These are phyloP conservation scores for Galleria mellonella DNA, from an alignment of 1,140 invertebrate species.

Conservation along the genomic window DNA sequence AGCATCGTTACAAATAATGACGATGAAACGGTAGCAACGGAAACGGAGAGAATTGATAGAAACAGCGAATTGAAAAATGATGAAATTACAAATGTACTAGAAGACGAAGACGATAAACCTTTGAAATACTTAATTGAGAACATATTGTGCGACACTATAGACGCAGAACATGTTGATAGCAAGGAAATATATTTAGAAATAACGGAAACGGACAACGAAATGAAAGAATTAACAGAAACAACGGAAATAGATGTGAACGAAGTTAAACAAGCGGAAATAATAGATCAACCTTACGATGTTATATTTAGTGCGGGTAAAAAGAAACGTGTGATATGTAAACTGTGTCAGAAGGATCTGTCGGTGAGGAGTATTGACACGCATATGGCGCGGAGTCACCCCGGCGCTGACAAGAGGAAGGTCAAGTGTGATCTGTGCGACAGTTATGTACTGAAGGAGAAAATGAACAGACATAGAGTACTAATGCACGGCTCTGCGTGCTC, in stretches of 20 bases:
- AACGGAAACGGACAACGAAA: not conserved
- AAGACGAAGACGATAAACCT: not conserved
- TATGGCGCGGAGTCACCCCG: slow-evolving; percentile 22
- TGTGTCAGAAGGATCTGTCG: slow-evolving; percentile 27
- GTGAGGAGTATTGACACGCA: slow-evolving; percentile 26
- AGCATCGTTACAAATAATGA: too few relatives aligned
- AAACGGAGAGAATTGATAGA: not conserved
- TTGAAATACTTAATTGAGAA: not conserved
- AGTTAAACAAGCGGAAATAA: not conserved
- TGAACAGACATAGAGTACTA: slow-evolving; percentile 15
- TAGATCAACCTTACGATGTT: not conserved
- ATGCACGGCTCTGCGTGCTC: slow-evolving; percentile 16
- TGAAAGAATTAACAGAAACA: not conserved
- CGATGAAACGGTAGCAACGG: not conserved
- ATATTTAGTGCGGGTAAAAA: not conserved
- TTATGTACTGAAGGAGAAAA: slow-evolving; percentile 15
- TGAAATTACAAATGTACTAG: too few relatives aligned
- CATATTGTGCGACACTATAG: not conserved
- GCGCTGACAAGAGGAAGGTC: slow-evolving; percentile 16
- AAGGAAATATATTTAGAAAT: not conserved
- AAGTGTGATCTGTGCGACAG: slow-evolving; percentile 30
- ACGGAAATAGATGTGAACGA: not conserved
- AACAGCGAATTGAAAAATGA: too few relatives aligned
- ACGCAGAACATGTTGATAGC: not conserved
- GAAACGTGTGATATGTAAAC: slow-evolving; percentile 19